phyloP scores from a whole-genome alignment of 1,140 invertebrate species.

The Pentalonia nigronervosa region DNA sequence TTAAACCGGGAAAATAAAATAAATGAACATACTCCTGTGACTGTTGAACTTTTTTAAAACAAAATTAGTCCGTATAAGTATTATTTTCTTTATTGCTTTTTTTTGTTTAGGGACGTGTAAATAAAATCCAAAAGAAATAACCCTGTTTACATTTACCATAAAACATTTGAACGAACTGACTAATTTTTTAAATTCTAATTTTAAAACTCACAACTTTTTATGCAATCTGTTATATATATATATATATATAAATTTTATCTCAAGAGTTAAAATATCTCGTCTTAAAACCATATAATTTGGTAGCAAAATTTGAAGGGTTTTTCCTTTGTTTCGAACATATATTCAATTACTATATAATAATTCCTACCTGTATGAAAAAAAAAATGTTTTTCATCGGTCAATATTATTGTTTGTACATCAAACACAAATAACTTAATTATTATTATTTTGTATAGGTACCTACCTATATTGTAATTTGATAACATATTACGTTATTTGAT shows the following conservation, averaged over 20 bases:
- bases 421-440: neutral
- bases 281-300: neutral
- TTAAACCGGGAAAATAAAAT: slow-evolving; percentile 18
- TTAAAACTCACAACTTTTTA: neutral
- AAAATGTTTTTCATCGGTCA: neutral
- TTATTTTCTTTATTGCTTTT: neutral
- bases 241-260: neutral
- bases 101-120: neutral
- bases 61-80: neutral
- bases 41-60: slow-evolving; percentile 10
- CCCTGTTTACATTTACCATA: neutral
- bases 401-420: neutral
- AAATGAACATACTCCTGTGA: slow-evolving; percentile 7
- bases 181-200: neutral
- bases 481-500: neutral
- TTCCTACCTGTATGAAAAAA: neutral
- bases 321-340: neutral
- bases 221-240: neutral
- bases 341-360: neutral
- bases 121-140: neutral
- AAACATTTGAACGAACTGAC: neutral
- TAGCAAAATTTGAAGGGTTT: neutral
- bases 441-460: neutral
- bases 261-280: neutral
- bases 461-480: neutral